A percentile compares a stretch with the other conserved stretches of the same genome.
Conservation (phyloP, 2,113 vertebrate genomes). For the Chaenogobius annularis region DNA sequence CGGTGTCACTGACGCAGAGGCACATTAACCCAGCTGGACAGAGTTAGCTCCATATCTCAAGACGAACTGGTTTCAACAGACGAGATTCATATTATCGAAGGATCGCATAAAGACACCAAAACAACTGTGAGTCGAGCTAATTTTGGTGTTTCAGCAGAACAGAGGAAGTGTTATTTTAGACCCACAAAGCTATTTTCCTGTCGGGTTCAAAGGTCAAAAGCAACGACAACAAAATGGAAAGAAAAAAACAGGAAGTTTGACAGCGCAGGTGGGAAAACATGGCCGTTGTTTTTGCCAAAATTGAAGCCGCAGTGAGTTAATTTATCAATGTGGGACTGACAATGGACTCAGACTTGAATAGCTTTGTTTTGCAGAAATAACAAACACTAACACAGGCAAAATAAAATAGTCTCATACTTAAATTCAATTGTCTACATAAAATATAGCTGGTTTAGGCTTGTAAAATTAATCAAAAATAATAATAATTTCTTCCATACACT, state of each 20-base stretch:
- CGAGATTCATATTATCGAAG: too few species aligned
- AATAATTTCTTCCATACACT: too few species aligned
- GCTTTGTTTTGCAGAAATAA: too few species aligned
- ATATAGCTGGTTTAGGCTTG: too few species aligned
- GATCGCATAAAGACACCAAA: not conserved
- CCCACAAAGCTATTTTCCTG: conserved; percentile 55
- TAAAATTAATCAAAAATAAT: too few species aligned
- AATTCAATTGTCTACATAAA: too few species aligned
- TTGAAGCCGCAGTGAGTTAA: not conserved
- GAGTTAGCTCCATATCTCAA: too few species aligned
- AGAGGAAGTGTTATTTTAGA: conserved; percentile 60
- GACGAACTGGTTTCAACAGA: too few species aligned
- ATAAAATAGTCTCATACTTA: too few species aligned
- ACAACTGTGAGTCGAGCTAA: conserved; percentile 18
- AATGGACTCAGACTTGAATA: not conserved
- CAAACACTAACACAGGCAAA: too few species aligned
- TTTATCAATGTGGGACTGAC: not conserved
- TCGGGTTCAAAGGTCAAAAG: conserved; percentile 40
- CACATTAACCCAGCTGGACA: too few species aligned
- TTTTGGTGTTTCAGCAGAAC: conserved; percentile 44
- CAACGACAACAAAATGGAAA: conserved; percentile 29
- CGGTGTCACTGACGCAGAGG: too few species aligned
- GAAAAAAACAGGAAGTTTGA: conserved; percentile 12
- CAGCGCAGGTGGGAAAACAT: not conserved
- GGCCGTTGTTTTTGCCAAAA: not conserved